Base-by-base conservation (phyloP, 1,140 invertebrate genomes). In the Scaptomyza montana region DNA sequence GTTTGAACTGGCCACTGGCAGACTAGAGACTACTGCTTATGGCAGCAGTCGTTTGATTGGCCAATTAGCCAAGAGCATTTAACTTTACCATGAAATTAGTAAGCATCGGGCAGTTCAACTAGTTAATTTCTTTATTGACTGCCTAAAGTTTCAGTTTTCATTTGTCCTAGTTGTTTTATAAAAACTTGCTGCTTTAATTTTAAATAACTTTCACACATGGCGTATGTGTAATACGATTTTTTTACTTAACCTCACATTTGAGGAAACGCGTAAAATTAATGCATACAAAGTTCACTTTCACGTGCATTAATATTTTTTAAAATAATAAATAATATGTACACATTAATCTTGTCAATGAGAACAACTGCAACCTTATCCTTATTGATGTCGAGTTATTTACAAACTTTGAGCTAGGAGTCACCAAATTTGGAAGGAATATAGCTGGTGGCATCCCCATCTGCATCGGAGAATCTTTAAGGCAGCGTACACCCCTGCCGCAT, bases 311-410 rank as follows among this genome's bases (percentile, higher is more conserved):
- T 56, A 70, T 69, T 62, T 72, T 61, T 55, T 36, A 13, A 46
- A 36, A 61, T n/a, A n/a, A n/a, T 33, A 16, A 33, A 61, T 28
- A 62, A 71, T 55, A 51, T 57, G 67, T 39, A 41, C 33, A 60
- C 60, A 80, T 84, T 84, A 71, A 78, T 80, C 68, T 71, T 62
- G 43, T 10, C 36, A 63, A 33, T 19, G 12, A 25, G 10, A 19
- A 19, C 5, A n/a, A n/a, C n/a, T n/a, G n/a, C 8, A 1, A 71
- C 47, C 63, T 62, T 45, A 46, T 65, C 53, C 55, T 75, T 76
- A 86, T 82, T 74, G 66, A 89, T 79, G 79, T 36, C 59, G 49
- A 66, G 75, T 87, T 82, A 87, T 86, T 78, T 73, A 86, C n/a
- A n/a, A n/a, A n/a, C n/a, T n/a, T n/a, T n/a, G n/a, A n/a, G n/a